Percentiles rank a stretch among this genome's conserved stretches.
Evolutionary conservation across 2,113 vertebrate species (phyloP).

Genomic region (Nyctereutes procyonoides): DNA sequence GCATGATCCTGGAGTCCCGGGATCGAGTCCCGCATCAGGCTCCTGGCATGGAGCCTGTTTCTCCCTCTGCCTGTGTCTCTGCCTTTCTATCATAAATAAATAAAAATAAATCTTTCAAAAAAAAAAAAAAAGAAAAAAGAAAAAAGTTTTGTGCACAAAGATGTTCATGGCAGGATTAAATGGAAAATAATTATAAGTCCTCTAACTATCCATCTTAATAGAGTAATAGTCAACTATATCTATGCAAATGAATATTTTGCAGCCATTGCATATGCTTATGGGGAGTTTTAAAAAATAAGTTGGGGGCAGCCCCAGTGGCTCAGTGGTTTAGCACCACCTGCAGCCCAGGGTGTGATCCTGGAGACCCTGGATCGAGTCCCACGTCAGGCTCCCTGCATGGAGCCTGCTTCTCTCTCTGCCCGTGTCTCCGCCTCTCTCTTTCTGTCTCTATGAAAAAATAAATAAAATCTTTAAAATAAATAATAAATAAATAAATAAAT

Average conservation of each 20-base stretch:
- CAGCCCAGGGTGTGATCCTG: neutral
- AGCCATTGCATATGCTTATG: neutral
- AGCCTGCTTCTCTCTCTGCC: neutral
- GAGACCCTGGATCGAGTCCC: neutral
- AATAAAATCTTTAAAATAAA: no score
- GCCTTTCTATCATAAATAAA: no score
- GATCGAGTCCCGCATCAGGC: no score
- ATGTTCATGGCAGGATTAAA: conserved; percentile 17
- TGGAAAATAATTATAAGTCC: conserved; percentile 7
- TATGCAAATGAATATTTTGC: conserved; percentile 7
- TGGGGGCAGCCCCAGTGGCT: neutral
- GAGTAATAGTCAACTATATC: neutral
- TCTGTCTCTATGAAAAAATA: no score
- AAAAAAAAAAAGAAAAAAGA: neutral
- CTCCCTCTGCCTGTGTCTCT: no score
- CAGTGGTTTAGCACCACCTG: neutral
- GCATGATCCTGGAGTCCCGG: no score
- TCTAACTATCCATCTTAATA: neutral
- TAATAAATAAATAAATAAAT: no score
- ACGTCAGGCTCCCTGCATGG: neutral
- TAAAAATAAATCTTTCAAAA: no score
- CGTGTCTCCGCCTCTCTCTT: no score
- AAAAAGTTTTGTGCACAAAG: neutral
- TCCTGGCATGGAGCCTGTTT: no score
- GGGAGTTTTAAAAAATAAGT: neutral